These are phyloP conservation scores for Neodiprion fabricii DNA, from an alignment of 1,140 invertebrate genomes.

Conservation along the genomic window DNA sequence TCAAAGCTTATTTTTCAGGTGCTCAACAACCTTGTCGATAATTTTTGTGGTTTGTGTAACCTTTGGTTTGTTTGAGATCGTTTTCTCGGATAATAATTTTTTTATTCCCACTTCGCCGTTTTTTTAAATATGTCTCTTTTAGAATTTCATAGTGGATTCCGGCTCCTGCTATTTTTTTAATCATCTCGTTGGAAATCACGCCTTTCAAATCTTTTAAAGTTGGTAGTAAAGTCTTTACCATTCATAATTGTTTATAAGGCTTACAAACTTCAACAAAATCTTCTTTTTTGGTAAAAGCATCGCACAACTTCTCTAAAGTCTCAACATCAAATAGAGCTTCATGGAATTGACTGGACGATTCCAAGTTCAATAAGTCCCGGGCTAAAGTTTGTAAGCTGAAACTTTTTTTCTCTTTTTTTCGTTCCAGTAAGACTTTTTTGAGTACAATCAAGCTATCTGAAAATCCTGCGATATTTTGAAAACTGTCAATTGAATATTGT, in stretches of 20 bases:
- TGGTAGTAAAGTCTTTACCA: too few relatives aligned
- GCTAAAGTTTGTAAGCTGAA: neutral
- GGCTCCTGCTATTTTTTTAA: conserved; percentile 14
- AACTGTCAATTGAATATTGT: too few relatives aligned
- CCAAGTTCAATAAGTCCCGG: neutral
- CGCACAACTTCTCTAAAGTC: conserved; percentile 17
- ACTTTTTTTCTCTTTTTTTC: conserved; percentile 16
- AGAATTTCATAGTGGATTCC: conserved; percentile 15
- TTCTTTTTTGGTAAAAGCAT: conserved; percentile 19
- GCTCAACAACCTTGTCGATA: too few relatives aligned
- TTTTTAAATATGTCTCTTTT: conserved; percentile 11
- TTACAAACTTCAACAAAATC: neutral
- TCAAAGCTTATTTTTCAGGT: too few relatives aligned
- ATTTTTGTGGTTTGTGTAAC: too few relatives aligned
- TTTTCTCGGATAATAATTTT: conserved; percentile 17
- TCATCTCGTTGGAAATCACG: neutral
- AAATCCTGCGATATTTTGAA: too few relatives aligned
- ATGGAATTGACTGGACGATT: conserved; percentile 9
- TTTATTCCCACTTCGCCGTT: conserved; percentile 15
- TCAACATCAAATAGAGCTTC: conserved; percentile 22
- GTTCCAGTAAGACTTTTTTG: neutral
- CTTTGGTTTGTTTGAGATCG: neutral
- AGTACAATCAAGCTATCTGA: too few relatives aligned
- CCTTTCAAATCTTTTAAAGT: too few relatives aligned
- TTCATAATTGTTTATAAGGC: too few relatives aligned